phyloP scores from a whole-genome alignment of 2,888 invertebrate genomes.

The Drosophila kuntzei region DNA sequence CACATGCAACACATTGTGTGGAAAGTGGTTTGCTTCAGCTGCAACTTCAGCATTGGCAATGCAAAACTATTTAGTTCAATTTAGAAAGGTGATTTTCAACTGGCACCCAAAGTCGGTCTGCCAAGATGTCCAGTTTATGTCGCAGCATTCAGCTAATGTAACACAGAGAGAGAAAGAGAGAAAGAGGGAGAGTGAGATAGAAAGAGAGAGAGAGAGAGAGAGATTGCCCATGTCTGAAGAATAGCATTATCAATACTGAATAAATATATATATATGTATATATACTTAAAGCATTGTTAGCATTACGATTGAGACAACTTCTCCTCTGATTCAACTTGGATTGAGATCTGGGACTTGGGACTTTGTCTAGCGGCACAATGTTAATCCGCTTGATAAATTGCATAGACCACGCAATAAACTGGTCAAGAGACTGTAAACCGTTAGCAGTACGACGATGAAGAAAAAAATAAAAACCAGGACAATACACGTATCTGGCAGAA shows the following conservation, averaged over 20 bases:
- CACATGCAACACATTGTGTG: constrained; percentile 27
- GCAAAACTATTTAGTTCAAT: constrained; percentile 79
- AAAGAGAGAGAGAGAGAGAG: not conserved
- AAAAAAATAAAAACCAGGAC: constrained; percentile 32
- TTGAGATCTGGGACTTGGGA: not conserved
- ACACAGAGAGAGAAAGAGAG: not conserved
- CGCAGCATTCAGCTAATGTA: constrained; percentile 21
- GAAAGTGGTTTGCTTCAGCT: constrained; percentile 39
- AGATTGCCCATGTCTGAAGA: constrained; percentile 3
- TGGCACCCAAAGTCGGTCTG: constrained; percentile 56
- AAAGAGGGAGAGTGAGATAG: not conserved
- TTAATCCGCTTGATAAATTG: constrained; percentile 46
- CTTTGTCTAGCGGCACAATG: constrained; percentile 21
- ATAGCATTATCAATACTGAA: constrained; percentile 3
- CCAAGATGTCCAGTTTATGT: constrained; percentile 49
- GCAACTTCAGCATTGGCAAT: constrained; percentile 43
- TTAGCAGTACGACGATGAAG: constrained; percentile 11
- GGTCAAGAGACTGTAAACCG: constrained; percentile 30
- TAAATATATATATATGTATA: constrained; percentile 19
- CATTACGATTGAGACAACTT: constrained; percentile 5
- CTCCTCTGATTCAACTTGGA: not conserved
- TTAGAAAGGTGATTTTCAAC: constrained; percentile 83
- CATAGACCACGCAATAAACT: constrained; percentile 45
- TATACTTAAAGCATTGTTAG: constrained; percentile 28
- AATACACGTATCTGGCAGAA: constrained; percentile 20